Evolutionary conservation across 1,140 invertebrate species (phyloP).

Genomic region (Macrosteles quadrilineatus): DNA sequence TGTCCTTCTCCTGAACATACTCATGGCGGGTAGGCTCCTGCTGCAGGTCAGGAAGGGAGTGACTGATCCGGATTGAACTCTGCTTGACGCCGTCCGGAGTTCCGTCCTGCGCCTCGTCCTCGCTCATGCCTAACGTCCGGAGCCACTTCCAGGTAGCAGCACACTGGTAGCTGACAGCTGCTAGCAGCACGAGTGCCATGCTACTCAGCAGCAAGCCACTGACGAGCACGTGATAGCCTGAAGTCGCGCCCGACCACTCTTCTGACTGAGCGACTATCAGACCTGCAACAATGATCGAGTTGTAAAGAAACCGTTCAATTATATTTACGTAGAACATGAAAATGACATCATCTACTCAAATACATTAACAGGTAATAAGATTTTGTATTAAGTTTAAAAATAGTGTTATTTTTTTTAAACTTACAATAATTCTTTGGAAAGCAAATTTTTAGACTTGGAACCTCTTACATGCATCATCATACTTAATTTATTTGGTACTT

Average conservation of each 20-base stretch:
- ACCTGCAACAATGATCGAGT: not conserved
- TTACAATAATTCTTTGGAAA: too few relatives aligned
- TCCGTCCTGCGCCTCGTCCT: conserved; percentile 56
- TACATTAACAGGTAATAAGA: too few relatives aligned
- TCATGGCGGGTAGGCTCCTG: conserved; percentile 68
- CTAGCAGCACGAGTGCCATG: conserved; percentile 65
- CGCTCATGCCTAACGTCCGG: conserved; percentile 54
- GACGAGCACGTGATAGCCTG: not conserved
- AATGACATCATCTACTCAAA: too few relatives aligned
- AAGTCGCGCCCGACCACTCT: not conserved
- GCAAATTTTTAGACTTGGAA: too few relatives aligned
- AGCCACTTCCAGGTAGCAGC: conserved; percentile 70
- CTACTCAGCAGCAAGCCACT: conserved; percentile 54
- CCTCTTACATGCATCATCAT: too few relatives aligned
- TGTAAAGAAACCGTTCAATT: too few relatives aligned
- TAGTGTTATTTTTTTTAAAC: too few relatives aligned
- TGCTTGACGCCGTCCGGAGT: conserved; percentile 62
- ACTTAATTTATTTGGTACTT: too few relatives aligned
- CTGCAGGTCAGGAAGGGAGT: conserved; percentile 72
- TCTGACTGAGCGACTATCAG: not conserved
- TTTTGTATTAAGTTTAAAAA: too few relatives aligned
- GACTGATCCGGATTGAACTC: conserved; percentile 69
- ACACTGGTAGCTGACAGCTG: conserved; percentile 69
- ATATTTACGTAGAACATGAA: too few relatives aligned
- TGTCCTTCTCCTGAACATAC: conserved; percentile 71